These are phyloP conservation scores for Cantharis rustica DNA, from an alignment of 2,888 invertebrate genomes.

Conservation along the genomic window DNA sequence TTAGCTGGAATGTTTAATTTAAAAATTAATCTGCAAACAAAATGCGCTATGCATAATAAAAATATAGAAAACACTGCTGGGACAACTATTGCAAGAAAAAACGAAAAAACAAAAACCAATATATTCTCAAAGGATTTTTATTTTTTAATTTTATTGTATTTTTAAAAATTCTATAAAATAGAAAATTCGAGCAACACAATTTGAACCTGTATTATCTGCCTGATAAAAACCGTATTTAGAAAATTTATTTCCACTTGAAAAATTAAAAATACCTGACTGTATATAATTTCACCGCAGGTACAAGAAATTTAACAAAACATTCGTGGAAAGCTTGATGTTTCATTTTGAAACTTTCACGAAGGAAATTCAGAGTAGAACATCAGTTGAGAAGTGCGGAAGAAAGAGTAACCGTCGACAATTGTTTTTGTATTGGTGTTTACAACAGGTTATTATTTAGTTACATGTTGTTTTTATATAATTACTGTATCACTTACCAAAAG, in stretches of 20 bases:
- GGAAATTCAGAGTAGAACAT: background rate
- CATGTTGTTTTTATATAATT: background rate
- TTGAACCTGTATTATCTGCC: background rate
- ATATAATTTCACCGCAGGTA: background rate
- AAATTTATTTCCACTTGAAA: background rate
- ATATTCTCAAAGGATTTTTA: background rate
- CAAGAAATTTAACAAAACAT: background rate
- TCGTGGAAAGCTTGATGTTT: background rate
- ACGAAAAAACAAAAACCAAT: background rate
- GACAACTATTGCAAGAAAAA: background rate
- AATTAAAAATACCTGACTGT: background rate
- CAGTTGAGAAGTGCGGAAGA: background rate
- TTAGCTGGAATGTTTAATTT: background rate
- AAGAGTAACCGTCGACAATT: slow-evolving; percentile 1
- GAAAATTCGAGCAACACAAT: background rate
- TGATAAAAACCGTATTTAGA: background rate
- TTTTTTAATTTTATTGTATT: background rate
- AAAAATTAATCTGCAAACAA: background rate
- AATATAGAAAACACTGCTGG: background rate
- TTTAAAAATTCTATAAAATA: background rate
- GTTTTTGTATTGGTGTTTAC: slow-evolving; percentile 3
- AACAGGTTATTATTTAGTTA: background rate
- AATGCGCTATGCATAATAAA: background rate
- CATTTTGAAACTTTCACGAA: background rate
- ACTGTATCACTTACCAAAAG: background rate